Evolutionary conservation across 1,140 invertebrate genomes (phyloP).

Genomic region (Papilio helenus): DNA sequence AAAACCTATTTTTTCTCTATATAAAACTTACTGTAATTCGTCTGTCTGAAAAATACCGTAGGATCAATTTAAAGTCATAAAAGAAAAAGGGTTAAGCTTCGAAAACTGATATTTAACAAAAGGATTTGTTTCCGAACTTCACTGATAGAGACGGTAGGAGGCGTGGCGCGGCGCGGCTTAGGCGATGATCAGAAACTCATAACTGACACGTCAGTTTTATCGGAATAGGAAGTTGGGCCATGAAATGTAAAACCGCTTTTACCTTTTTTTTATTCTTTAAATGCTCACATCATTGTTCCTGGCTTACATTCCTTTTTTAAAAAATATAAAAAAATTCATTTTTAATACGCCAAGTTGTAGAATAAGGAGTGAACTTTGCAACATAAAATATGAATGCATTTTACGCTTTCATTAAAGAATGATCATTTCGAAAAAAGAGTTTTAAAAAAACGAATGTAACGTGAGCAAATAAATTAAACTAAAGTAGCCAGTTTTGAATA

Average conservation of each 20-base stretch:
- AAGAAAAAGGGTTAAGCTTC: constrained; percentile 39
- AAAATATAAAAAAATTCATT: not conserved
- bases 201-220: constrained; percentile 72
- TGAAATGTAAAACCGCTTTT: constrained; percentile 36
- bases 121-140: constrained; percentile 39
- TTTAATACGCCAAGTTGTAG: constrained; percentile 20
- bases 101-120: constrained; percentile 39
- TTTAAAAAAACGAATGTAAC: constrained; percentile 20
- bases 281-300: constrained; percentile 15
- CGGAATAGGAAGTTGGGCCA: constrained; percentile 59
- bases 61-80: constrained; percentile 28
- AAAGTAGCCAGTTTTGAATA: constrained; percentile 23
- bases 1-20: not conserved
- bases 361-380: constrained; percentile 11
- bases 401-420: constrained; percentile 20
- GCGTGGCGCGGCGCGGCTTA: constrained; percentile 40
- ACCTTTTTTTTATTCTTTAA: constrained; percentile 29
- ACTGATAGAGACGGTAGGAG: constrained; percentile 49
- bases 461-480: constrained; percentile 6
- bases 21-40: not conserved
- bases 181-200: constrained; percentile 66
- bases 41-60: not conserved
- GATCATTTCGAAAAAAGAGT: not conserved
- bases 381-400: constrained; percentile 19
- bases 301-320: constrained; percentile 32